Evolutionary conservation across 1,140 invertebrate genomes (phyloP).

Genomic region (Platyura marginata): DNA sequence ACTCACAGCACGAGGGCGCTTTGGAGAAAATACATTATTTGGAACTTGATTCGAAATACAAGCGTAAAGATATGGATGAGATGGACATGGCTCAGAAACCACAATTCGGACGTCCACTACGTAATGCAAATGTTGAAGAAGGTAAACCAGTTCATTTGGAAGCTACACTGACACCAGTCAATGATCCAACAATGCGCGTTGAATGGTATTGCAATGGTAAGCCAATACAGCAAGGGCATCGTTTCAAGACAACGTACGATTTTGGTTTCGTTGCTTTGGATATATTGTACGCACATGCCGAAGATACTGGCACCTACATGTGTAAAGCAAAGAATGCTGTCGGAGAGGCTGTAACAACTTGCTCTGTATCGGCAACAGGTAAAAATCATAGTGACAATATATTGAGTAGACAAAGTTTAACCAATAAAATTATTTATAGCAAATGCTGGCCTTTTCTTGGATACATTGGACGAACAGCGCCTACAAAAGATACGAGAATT

Average conservation of each 20-base stretch:
- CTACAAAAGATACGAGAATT: constrained; percentile 76
- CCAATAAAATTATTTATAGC: constrained; percentile 29
- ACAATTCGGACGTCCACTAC: constrained; percentile 72
- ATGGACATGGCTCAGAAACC: constrained; percentile 61
- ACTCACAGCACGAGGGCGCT: constrained; percentile 89
- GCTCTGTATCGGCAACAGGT: constrained; percentile 68
- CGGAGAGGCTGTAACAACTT: constrained; percentile 83
- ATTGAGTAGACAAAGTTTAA: constrained; percentile 2
- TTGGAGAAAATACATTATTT: constrained; percentile 80
- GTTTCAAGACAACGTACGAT: constrained; percentile 86
- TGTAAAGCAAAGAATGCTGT: constrained; percentile 81
- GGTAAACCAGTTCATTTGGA: constrained; percentile 88
- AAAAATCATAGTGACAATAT: constrained; percentile 15
- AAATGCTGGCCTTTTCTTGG: constrained; percentile 64
- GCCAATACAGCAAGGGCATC: constrained; percentile 73
- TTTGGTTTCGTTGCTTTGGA: constrained; percentile 92
- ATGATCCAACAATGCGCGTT: constrained; percentile 87
- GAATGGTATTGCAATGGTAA: constrained; percentile 90
- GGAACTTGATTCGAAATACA: constrained; percentile 69
- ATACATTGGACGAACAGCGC: constrained; percentile 76
- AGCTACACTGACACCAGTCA: constrained; percentile 83
- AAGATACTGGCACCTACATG: constrained; percentile 90
- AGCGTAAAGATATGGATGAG: constrained; percentile 50
- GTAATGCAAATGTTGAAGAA: constrained; percentile 67
- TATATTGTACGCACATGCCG: constrained; percentile 88